Conservation (phyloP, 2,113 vertebrate species). For the Fukomys damarensis region DNA sequence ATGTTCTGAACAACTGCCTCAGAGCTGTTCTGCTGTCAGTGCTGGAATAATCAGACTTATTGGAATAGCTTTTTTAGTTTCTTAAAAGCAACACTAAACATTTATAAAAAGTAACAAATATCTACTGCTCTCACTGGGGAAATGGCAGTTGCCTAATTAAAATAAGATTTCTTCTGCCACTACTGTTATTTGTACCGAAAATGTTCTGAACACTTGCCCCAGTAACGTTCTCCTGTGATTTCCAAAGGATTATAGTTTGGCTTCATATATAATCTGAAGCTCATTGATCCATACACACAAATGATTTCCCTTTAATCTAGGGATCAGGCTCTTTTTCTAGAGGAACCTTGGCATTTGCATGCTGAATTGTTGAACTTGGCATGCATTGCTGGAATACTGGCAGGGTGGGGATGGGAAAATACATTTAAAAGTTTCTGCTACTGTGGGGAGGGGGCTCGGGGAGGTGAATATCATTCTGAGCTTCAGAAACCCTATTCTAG, state of each 20-base stretch:
- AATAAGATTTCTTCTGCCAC: constrained; percentile 75
- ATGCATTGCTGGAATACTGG: constrained; percentile 80
- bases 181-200: constrained; percentile 70
- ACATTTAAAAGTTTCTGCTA: constrained; percentile 82
- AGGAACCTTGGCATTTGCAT: constrained; percentile 82
- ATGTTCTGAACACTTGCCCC: constrained; percentile 73
- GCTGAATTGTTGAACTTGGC: constrained; percentile 83
- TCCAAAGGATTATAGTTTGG: constrained; percentile 81
- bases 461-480: constrained; percentile 70
- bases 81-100: constrained; percentile 77
- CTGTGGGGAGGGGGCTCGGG: constrained; percentile 72
- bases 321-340: constrained; percentile 83
- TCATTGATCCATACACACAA: constrained; percentile 77
- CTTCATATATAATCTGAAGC: constrained; percentile 83
- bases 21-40: constrained; percentile 77
- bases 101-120: constrained; percentile 78
- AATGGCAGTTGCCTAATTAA: constrained; percentile 77
- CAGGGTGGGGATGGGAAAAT: constrained; percentile 74
- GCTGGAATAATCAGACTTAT: constrained; percentile 79
- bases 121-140: constrained; percentile 63
- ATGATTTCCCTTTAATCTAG: constrained; percentile 84
- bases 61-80: constrained; percentile 73
- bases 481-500: constrained; percentile 61
- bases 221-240: constrained; percentile 73
- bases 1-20: constrained; percentile 73